Evolutionary conservation across 2,888 invertebrate species (phyloP).

Genomic region (Chymomyza caudatula): DNA sequence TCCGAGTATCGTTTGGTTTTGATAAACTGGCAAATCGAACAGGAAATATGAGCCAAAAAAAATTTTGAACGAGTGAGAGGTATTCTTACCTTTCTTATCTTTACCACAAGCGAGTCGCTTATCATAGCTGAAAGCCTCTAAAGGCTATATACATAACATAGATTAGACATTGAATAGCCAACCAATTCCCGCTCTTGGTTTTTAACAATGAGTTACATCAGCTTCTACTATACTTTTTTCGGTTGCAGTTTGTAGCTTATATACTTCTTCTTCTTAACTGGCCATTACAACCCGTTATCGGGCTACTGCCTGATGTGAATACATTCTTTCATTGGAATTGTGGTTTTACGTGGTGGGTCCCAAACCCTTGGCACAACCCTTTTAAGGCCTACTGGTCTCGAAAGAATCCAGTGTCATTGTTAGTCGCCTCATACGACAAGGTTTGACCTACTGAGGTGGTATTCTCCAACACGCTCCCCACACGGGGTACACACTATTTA

Average conservation of each 20-base stretch:
- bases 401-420: too few species aligned
- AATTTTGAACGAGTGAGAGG: background rate
- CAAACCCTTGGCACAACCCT: too few species aligned
- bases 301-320: too few species aligned
- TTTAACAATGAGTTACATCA: background rate
- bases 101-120: background rate
- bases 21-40: background rate
- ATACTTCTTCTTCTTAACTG: too few species aligned
- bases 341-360: too few species aligned
- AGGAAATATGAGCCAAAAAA: background rate
- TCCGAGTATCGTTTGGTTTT: background rate
- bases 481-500: too few species aligned
- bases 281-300: too few species aligned
- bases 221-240: background rate
- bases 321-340: too few species aligned
- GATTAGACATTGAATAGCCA: background rate
- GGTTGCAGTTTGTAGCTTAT: background rate
- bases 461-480: too few species aligned
- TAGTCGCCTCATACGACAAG: too few species aligned
- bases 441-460: too few species aligned
- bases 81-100: background rate
- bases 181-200: constrained; percentile 1
- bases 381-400: too few species aligned
- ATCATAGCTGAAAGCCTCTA: background rate
- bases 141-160: background rate